A percentile compares a stretch with the other conserved stretches of the same genome.
These are phyloP conservation scores for Stigmatopora argus DNA, from an alignment of 2,113 vertebrate species.

Conservation along the genomic window DNA sequence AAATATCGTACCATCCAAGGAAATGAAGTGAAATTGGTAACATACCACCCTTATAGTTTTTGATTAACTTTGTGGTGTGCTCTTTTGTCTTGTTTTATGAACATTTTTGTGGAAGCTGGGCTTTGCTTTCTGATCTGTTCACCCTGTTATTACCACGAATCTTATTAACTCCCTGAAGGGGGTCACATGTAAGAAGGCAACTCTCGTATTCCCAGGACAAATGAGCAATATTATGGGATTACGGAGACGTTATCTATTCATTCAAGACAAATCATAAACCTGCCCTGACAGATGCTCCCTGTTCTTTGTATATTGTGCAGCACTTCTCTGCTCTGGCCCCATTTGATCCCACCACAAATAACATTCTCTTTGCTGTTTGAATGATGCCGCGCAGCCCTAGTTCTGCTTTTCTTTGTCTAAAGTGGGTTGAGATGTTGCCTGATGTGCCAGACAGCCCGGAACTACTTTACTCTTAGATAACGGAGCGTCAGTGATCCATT, in stretches of 20 bases:
- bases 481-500: slow-evolving; percentile 7
- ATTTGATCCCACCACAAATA: slow-evolving; percentile 3
- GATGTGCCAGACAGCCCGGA: not conserved
- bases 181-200: slow-evolving; percentile 25
- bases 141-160: slow-evolving; percentile 44
- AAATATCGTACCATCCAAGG: too few species aligned
- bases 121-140: slow-evolving; percentile 43
- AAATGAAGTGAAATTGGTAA: too few species aligned
- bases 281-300: slow-evolving; percentile 5
- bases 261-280: slow-evolving; percentile 21
- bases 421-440: not conserved
- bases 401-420: not conserved
- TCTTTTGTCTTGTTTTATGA: slow-evolving; percentile 10
- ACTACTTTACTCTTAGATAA: not conserved
- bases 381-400: not conserved
- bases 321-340: slow-evolving; percentile 1
- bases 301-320: slow-evolving; percentile 6
- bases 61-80: slow-evolving; percentile 16
- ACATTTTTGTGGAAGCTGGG: slow-evolving; percentile 12
- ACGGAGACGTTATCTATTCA: slow-evolving; percentile 24
- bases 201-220: slow-evolving; percentile 20
- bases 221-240: slow-evolving; percentile 49
- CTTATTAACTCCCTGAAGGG: slow-evolving; percentile 12
- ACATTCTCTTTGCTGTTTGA: not conserved
- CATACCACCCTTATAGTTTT: not conserved